phyloP scores from a whole-genome alignment of 1,140 invertebrate genomes.

The Aphaenogaster rudis region DNA sequence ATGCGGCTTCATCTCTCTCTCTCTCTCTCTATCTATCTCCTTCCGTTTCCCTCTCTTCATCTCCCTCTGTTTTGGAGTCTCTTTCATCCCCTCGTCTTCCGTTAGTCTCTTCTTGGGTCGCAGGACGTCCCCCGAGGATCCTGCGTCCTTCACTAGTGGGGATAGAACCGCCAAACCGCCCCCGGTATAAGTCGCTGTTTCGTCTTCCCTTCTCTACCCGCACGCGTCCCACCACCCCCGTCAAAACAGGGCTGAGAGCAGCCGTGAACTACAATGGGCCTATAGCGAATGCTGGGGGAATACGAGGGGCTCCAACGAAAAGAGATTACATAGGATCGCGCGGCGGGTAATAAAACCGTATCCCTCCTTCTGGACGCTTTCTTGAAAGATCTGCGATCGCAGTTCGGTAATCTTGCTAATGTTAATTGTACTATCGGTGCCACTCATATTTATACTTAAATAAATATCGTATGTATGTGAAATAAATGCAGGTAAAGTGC shows the following conservation, averaged over 20 bases:
- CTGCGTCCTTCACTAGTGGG: conserved; percentile 6
- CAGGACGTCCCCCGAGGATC: conserved; percentile 60
- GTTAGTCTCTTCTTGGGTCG: conserved; percentile 54
- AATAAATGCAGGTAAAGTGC: not conserved
- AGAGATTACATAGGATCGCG: conserved; percentile 19
- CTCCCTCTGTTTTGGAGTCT: conserved; percentile 9
- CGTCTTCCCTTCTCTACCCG: not conserved
- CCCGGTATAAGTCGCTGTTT: conserved; percentile 32
- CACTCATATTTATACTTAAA: not conserved
- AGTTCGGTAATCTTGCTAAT: not conserved
- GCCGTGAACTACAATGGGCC: conserved; percentile 38
- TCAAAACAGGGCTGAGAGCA: conserved; percentile 20
- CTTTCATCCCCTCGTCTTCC: conserved; percentile 53
- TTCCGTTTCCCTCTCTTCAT: conserved; percentile 17
- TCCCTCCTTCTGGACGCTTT: not conserved
- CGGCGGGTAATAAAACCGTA: conserved; percentile 2
- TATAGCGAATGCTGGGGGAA: not conserved
- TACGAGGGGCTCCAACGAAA: not conserved
- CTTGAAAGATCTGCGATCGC: not conserved
- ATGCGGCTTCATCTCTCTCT: conserved; percentile 48
- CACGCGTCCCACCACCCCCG: not conserved
- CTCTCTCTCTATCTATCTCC: conserved; percentile 37
- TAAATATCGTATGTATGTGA: not conserved
- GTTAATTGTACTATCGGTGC: not conserved
- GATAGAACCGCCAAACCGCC: conserved; percentile 31